Base-by-base conservation (phyloP, 2,888 invertebrate species). In the Troilus luridus region DNA sequence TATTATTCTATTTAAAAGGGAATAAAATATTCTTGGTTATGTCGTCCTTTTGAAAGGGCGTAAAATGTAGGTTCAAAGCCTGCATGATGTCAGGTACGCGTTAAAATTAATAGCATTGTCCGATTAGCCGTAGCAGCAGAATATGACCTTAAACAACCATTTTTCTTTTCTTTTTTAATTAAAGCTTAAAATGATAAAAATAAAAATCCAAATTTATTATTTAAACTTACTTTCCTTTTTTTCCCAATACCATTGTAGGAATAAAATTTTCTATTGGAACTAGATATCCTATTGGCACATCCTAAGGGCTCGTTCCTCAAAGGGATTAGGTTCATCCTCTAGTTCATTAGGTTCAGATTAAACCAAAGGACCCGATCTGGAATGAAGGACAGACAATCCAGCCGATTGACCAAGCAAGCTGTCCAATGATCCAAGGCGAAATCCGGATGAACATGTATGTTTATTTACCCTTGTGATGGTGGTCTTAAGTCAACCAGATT, bases 381-480 rank as follows among this genome's bases (percentile, higher is more conserved):
- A n/a, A 85, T 56, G 85, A 21, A 58, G 21, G 56, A 0, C 54
- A 2, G 81, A 81, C 21, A 54, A 54, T 21, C 19, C 81, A 54
- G 54, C 41, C 81, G 54, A 81, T 67, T 67, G 67, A 27, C 67
- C 81, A 21, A 81, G 54, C 54, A 12, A n/a, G 56, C 11, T 56
- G 85, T n/a, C 85, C 85, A 58, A 77, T 77, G 72, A 19, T 14
- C 85, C 85, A 56, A 58, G 56, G 85, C 85, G 56, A 85, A 56
- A 85, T 85, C 85, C 85, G 85, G 85, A 85, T 85, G 56, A 85
- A 85, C 58, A 85, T 19, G 21, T 56, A 27, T 77, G 72, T 41
- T 77, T 41, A 24, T 27, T 72, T 67, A 72, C 72, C 9, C 14
- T 2, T 27, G 27, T 72, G 27, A 27, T 14, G 27, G 27, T 11